Evolutionary conservation across 2,888 invertebrate genomes (phyloP).

Genomic region (Dugesia japonica): DNA sequence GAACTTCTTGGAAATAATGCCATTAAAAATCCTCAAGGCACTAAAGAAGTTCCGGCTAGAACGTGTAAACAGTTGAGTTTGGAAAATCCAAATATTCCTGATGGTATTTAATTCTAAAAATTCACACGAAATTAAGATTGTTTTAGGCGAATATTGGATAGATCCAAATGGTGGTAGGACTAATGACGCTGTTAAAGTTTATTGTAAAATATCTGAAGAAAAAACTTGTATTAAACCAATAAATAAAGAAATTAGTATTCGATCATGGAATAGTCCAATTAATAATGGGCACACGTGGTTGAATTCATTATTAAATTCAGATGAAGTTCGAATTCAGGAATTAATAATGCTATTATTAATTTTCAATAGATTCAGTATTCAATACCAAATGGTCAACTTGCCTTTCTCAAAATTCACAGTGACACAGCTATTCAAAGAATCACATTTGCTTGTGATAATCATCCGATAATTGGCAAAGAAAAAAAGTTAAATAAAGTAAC

Average conservation of each 20-base stretch:
- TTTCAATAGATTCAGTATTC: not conserved
- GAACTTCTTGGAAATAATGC: constrained; percentile 20
- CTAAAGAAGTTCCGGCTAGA: constrained; percentile 26
- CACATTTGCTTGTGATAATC: not conserved
- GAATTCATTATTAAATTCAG: not conserved
- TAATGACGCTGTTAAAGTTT: constrained; percentile 26
- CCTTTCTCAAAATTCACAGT: not conserved
- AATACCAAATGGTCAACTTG: not conserved
- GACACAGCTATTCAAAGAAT: not conserved
- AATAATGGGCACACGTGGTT: not conserved
- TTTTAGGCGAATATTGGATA: constrained; percentile 27
- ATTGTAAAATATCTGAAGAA: constrained; percentile 15
- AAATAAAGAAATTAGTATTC: not conserved
- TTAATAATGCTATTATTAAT: not conserved
- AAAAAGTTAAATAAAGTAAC: not conserved
- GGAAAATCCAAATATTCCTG: not conserved
- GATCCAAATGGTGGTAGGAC: constrained; percentile 30
- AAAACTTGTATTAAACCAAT: constrained; percentile 24
- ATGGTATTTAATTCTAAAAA: not conserved
- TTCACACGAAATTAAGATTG: too few relatives aligned
- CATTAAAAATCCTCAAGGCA: constrained; percentile 26
- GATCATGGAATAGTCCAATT: not conserved
- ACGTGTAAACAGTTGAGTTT: constrained; percentile 20
- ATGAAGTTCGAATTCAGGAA: not conserved
- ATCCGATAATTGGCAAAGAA: not conserved